These are phyloP conservation scores for Sciurus vulgaris DNA, from an alignment of 2,797 vertebrate genomes.

Conservation along the genomic window DNA sequence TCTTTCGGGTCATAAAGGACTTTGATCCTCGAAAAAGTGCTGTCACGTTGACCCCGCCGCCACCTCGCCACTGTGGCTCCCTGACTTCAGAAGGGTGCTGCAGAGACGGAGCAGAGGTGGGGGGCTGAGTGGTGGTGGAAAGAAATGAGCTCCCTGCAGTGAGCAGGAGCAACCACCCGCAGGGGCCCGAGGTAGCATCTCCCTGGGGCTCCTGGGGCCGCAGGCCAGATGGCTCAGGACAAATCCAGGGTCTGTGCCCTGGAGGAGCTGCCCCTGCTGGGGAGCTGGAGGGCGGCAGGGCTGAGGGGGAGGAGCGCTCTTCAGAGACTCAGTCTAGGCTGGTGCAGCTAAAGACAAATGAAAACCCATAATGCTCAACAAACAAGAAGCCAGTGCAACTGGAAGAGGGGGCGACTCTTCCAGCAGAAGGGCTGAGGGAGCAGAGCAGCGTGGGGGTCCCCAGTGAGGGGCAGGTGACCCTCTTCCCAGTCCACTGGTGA, in stretches of 20 bases:
- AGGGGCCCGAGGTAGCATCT: conserved; percentile 83
- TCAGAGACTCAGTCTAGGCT: no score
- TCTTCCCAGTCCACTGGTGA: background rate
- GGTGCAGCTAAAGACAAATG: background rate
- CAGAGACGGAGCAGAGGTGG: no score
- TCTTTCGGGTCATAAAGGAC: conserved; percentile 80
- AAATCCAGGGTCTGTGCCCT: conserved; percentile 78
- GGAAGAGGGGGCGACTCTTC: background rate
- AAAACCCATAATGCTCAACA: background rate
- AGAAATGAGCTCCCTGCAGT: conserved; percentile 74
- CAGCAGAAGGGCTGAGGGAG: no score
- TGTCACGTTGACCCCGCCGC: background rate
- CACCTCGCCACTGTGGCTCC: background rate
- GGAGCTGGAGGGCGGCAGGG: background rate
- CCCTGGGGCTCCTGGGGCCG: conserved; percentile 77
- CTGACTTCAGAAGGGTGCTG: background rate
- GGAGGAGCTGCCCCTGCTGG: conserved; percentile 78
- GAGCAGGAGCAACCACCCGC: conserved; percentile 72
- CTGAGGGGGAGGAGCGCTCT: background rate
- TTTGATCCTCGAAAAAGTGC: conserved; percentile 75
- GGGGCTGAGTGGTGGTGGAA: conserved; percentile 9
- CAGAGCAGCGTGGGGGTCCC: background rate
- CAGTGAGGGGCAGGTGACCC: background rate
- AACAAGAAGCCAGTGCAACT: background rate
- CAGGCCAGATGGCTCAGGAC: conserved; percentile 85